phyloP scores from a whole-genome alignment of 2,113 vertebrate species.

The Istiophorus platypterus region DNA sequence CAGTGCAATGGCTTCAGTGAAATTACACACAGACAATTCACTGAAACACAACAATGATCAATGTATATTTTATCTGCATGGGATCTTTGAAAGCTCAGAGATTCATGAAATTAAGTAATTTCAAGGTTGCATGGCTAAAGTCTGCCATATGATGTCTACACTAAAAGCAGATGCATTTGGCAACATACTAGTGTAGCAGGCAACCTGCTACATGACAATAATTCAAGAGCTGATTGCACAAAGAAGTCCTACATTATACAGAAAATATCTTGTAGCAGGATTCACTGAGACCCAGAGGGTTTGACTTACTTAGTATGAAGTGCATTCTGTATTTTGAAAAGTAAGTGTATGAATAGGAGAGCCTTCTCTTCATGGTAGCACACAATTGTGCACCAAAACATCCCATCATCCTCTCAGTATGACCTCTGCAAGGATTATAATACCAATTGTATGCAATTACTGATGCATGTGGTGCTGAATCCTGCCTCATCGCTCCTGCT shows the following conservation, averaged over 20 bases:
- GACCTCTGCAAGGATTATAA: conserved; percentile 68
- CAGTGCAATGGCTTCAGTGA: not conserved
- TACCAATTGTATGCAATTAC: conserved; percentile 51
- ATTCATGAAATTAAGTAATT: conserved; percentile 15
- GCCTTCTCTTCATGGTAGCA: conserved; percentile 29
- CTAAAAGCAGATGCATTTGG: conserved; percentile 29
- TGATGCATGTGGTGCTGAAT: conserved; percentile 49
- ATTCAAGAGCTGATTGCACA: conserved; percentile 44
- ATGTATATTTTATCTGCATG: not conserved
- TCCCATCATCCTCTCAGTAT: conserved; percentile 56
- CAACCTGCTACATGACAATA: conserved; percentile 28
- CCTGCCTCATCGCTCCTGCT: conserved; percentile 52
- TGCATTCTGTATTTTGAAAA: conserved; percentile 56
- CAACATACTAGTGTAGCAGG: not conserved
- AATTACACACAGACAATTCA: not conserved
- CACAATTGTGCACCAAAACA: conserved; percentile 63
- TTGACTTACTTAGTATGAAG: conserved; percentile 54
- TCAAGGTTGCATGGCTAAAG: conserved; percentile 10
- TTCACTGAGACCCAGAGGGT: conserved; percentile 38
- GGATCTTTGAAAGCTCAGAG: not conserved
- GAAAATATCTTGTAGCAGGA: conserved; percentile 49
- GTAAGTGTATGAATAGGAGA: conserved; percentile 34
- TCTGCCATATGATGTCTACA: not conserved
- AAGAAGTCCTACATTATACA: conserved; percentile 21
- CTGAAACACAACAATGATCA: conserved; percentile 8